These are phyloP conservation scores for Strigamia crassipes DNA, from an alignment of 2,888 invertebrate genomes.

Conservation along the genomic window DNA sequence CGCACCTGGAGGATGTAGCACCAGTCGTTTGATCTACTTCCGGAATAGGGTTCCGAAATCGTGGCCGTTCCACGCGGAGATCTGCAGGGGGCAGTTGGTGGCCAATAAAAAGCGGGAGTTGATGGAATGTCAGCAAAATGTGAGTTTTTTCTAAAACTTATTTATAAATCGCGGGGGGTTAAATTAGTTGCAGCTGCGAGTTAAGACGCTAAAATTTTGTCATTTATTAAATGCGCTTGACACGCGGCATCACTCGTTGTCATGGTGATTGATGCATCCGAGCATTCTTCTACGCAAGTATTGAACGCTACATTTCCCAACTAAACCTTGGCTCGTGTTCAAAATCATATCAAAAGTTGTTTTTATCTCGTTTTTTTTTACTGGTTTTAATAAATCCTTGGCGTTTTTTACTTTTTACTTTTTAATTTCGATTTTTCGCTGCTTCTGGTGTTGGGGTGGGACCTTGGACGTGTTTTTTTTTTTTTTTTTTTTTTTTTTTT, in stretches of 20 bases:
- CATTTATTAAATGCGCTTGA: background rate
- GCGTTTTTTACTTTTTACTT: background rate
- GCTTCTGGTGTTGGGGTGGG: background rate
- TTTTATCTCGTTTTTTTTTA: background rate
- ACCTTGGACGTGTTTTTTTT: background rate
- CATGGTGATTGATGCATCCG: background rate
- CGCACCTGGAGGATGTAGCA: background rate
- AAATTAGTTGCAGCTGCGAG: background rate
- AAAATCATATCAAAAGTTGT: background rate
- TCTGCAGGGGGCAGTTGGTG: conserved; percentile 21
- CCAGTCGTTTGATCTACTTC: background rate
- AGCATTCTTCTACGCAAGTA: background rate
- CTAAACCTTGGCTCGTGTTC: conserved; percentile 15
- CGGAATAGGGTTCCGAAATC: background rate
- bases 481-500: background rate
- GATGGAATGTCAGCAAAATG: conserved; percentile 18
- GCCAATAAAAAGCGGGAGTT: conserved; percentile 24
- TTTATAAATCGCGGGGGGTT: too few species aligned
- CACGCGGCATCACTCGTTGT: conserved; percentile 15
- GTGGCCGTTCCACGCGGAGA: background rate
- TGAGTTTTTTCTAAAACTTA: too few species aligned
- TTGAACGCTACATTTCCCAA: background rate
- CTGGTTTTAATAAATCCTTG: background rate
- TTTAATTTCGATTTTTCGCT: background rate
- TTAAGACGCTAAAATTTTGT: conserved; percentile 2